Conservation (phyloP, 2,113 vertebrate genomes). For the Thunnus thynnus region DNA sequence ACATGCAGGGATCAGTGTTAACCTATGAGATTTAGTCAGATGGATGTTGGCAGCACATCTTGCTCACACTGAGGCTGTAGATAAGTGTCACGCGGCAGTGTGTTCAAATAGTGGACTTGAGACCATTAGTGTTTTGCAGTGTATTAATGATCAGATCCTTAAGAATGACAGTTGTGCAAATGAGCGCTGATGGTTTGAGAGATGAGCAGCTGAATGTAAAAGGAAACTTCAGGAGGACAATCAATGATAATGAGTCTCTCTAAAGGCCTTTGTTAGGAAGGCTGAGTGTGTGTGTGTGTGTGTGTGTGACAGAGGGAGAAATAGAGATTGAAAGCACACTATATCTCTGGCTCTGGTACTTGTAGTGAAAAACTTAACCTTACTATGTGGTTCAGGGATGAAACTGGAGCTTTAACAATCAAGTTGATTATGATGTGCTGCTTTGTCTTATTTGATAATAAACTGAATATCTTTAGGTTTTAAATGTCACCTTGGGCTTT, state of each 20-base stretch:
- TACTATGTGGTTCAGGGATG: not conserved
- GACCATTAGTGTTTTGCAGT: conserved; percentile 15
- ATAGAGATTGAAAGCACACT: not conserved
- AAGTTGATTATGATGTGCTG: not conserved
- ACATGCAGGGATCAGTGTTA: conserved; percentile 16
- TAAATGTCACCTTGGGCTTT: not conserved
- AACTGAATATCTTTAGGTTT: not conserved
- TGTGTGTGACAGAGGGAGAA: conserved; percentile 2
- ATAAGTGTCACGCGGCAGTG: conserved; percentile 21
- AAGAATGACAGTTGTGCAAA: conserved; percentile 1
- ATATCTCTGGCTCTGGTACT: not conserved
- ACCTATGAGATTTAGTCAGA: conserved; percentile 30
- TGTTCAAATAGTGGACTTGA: conserved; percentile 23
- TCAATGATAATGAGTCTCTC: conserved; percentile 27
- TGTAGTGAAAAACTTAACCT: not conserved
- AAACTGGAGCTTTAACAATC: not conserved
- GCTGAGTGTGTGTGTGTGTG: not conserved
- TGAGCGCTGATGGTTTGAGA: conserved; percentile 22
- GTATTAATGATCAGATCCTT: conserved; percentile 22
- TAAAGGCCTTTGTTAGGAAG: not conserved
- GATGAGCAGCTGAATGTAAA: conserved; percentile 34
- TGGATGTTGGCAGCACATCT: conserved; percentile 7
- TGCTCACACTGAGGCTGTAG: conserved; percentile 7
- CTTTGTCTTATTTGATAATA: no score
- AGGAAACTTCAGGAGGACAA: conserved; percentile 28